A percentile compares a stretch with the other conserved stretches of the same genome.
Conservation (phyloP, 1,140 invertebrate species). For the Pseudachorutes palmiensis region DNA sequence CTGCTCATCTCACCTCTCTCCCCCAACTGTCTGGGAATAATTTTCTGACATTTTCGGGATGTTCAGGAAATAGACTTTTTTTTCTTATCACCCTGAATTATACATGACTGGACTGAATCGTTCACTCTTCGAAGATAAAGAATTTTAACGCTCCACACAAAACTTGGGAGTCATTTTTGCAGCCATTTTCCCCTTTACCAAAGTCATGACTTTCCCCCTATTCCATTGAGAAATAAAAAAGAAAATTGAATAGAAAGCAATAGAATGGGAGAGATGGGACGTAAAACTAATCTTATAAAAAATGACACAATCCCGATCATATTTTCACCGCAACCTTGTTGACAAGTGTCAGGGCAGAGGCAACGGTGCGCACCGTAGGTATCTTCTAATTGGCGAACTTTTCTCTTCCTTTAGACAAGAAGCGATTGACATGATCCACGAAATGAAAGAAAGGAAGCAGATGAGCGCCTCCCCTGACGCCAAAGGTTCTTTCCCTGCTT, state of each 20-base stretch:
- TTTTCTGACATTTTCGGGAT: not conserved
- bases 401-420: constrained; percentile 55
- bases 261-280: not conserved
- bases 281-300: not conserved
- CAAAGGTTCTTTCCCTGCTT: constrained; percentile 34
- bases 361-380: not conserved
- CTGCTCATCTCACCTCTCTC: too few relatives aligned
- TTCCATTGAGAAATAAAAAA: not conserved
- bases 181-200: too few relatives aligned
- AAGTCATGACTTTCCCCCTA: not conserved
- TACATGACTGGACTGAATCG: not conserved
- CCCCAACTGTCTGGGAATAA: too few relatives aligned
- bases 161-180: too few relatives aligned
- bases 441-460: constrained; percentile 61
- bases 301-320: too few relatives aligned
- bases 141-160: not conserved
- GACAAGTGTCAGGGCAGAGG: not conserved
- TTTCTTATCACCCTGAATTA: not conserved
- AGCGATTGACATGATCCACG: constrained; percentile 71
- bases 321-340: not conserved
- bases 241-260: not conserved
- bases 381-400: not conserved
- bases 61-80: not conserved
- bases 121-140: not conserved
- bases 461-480: constrained; percentile 34